Percentiles rank a stretch among this genome's conserved stretches.
Conservation (phyloP, 2,888 invertebrate species). For the Tetrapedia diversipes region DNA sequence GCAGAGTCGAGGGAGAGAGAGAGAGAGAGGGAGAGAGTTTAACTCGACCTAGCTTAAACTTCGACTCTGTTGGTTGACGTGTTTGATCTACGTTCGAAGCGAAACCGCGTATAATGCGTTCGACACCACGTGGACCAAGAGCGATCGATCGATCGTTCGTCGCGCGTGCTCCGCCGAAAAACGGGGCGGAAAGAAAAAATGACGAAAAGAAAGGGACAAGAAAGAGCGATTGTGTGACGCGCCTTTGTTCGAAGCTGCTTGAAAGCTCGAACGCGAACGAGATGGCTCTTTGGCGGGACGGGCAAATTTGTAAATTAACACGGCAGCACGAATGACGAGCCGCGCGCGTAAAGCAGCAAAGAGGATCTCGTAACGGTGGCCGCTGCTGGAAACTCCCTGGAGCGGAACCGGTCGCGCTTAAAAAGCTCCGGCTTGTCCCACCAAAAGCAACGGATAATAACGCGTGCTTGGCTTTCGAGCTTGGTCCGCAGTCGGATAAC, state of each 20-base stretch:
- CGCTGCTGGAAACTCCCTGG: constrained; percentile 22
- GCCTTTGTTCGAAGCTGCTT: constrained; percentile 64
- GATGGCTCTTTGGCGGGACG: constrained; percentile 65
- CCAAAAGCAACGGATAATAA: constrained; percentile 56
- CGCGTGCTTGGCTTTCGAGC: constrained; percentile 54
- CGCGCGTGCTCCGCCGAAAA: constrained; percentile 8
- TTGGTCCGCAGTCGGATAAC: constrained; percentile 36
- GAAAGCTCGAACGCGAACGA: constrained; percentile 58
- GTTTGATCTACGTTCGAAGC: too few species aligned
- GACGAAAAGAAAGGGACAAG: constrained; percentile 13
- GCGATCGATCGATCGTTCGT: constrained; percentile 7
- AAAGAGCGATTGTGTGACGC: constrained; percentile 16
- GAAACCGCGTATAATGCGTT: too few species aligned
- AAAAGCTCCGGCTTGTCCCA: constrained; percentile 52
- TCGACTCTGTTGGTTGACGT: constrained; percentile 7
- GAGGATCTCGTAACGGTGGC: constrained; percentile 15
- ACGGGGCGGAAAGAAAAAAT: not conserved
- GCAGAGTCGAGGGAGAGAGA: too few species aligned
- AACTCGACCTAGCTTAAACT: too few species aligned
- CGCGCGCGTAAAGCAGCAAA: constrained; percentile 14
- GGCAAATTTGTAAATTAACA: constrained; percentile 70
- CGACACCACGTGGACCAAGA: not conserved
- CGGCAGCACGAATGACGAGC: constrained; percentile 63
- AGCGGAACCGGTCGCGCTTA: constrained; percentile 37
- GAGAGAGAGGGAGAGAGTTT: too few species aligned